Conservation (phyloP, 2,797 vertebrate genomes). For the Ctenopoma kingsleyae region DNA sequence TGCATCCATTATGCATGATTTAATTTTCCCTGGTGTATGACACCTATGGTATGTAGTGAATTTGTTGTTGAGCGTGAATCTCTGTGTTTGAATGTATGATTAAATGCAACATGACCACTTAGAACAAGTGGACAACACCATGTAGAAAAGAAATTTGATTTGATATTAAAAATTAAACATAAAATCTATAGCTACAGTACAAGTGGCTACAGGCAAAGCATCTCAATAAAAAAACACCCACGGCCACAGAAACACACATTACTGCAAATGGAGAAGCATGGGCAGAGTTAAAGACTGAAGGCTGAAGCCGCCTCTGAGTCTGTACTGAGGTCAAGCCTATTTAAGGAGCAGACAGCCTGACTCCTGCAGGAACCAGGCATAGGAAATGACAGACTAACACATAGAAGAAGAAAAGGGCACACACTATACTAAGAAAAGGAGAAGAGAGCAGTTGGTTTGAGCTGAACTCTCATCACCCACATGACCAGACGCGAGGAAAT, state of each 20-base stretch:
- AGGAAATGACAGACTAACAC: conserved; percentile 76
- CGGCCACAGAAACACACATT: conserved; percentile 61
- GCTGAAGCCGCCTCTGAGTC: conserved; percentile 69
- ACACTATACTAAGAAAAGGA: conserved; percentile 12
- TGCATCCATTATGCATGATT: conserved; percentile 58
- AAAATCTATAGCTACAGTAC: conserved; percentile 10
- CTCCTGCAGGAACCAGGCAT: conserved; percentile 76
- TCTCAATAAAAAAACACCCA: conserved; percentile 34
- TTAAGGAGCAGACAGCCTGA: conserved; percentile 85
- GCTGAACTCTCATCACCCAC: conserved; percentile 43
- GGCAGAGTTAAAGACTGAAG: conserved; percentile 71
- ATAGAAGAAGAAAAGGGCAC: conserved; percentile 38
- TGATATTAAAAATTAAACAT: conserved; percentile 42
- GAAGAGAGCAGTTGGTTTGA: conserved; percentile 37
- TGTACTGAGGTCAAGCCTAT: conserved; percentile 85
- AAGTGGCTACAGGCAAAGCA: conserved; percentile 37
- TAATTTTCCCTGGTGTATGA: conserved; percentile 26
- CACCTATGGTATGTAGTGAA: conserved; percentile 34
- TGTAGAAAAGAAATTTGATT: conserved; percentile 21
- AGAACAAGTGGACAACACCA: conserved; percentile 5
- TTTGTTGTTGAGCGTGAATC: conserved; percentile 34
- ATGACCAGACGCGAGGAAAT: conserved; percentile 37
- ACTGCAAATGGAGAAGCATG: conserved; percentile 73
- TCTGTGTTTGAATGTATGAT: conserved; percentile 34
- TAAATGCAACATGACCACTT: conserved; percentile 36